phyloP scores from a whole-genome alignment of 2,797 vertebrate genomes.

The Apogon talboti region DNA sequence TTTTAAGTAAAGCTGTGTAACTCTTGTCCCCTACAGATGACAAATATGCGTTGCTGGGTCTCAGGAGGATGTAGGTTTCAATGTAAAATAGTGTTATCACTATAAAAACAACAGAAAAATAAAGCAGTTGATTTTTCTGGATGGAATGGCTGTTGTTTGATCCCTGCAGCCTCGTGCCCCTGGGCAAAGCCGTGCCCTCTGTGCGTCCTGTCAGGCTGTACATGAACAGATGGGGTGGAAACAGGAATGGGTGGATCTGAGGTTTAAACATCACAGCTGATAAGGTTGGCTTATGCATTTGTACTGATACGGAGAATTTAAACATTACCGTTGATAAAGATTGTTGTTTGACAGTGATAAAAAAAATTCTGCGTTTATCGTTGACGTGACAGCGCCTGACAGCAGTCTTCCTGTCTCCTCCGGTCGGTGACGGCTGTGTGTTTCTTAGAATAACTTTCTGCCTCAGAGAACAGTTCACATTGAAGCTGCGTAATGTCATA shows the following conservation, averaged over 20 bases:
- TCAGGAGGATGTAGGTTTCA: too few species aligned
- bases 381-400: not conserved
- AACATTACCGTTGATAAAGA: conserved; percentile 29
- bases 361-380: not conserved
- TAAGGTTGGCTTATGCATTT: conserved; percentile 39
- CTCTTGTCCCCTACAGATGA: too few species aligned
- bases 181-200: conserved; percentile 38
- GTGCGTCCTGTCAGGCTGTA: conserved; percentile 31
- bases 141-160: conserved; percentile 66
- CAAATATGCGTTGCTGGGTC: too few species aligned
- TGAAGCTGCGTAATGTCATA: not conserved
- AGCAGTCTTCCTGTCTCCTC: not conserved
- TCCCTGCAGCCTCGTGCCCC: too few species aligned
- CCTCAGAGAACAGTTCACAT: not conserved
- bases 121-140: conserved; percentile 4
- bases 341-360: conserved; percentile 32
- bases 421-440: not conserved
- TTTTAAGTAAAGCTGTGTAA: too few species aligned
- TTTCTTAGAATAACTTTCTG: not conserved
- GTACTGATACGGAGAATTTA: conserved; percentile 14
- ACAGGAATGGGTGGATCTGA: conserved; percentile 71
- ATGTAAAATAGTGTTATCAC: too few species aligned
- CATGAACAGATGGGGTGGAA: conserved; percentile 34
- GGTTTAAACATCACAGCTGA: conserved; percentile 59
- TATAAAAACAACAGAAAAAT: too few species aligned